Base-by-base conservation (phyloP, 2,797 vertebrate genomes). In the Sebastes glaucus region DNA sequence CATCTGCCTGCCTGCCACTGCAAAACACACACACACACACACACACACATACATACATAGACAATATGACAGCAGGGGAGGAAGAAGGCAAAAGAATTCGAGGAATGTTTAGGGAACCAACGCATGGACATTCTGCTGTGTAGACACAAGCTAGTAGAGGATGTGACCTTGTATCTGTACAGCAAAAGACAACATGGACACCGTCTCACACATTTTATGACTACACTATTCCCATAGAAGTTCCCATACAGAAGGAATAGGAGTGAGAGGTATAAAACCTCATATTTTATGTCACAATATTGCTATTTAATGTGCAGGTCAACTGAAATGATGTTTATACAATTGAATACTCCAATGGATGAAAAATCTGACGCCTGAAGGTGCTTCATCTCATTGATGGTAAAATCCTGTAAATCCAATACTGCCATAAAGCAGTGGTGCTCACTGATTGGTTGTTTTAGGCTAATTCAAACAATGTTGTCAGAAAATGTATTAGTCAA, bases 1-100 rank as follows among this genome's bases (percentile, higher is more conserved):
- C 93, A 91, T 90, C 89, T 91, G 90, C 87, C 91, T 87, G 86
- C 84, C 88, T 89, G 88, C 78, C 63, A 82, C 81, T 67, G 62
- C 60, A 74, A 66, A 57, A 83, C 56, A 86, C 66, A 62, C 53
- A 70, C 52, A 67, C 77, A n/a, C n/a, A n/a, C n/a, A 62, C 57
- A 69, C 52, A 67, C 77, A 53, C 65, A 73, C 64, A 74, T 18
- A 67, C 46, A 74, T 8, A 78, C 23, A 52, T 4, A 64, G 28
- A 74, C 67, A 63, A 60, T 77, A 80, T 68, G 78, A 86, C 81
- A 81, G 86, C 67, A 67, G 70, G 71, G 64, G 67, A 60, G 46
- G 74, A 59, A 49, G 59, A 52, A 55, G 62, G 52, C 52, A 22
- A 22, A 28, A 64, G 60, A 84, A 46, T 73, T 52, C 82, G 67